These are phyloP conservation scores for Nomada ferruginata DNA, from an alignment of 2,888 invertebrate genomes.

Conservation along the genomic window DNA sequence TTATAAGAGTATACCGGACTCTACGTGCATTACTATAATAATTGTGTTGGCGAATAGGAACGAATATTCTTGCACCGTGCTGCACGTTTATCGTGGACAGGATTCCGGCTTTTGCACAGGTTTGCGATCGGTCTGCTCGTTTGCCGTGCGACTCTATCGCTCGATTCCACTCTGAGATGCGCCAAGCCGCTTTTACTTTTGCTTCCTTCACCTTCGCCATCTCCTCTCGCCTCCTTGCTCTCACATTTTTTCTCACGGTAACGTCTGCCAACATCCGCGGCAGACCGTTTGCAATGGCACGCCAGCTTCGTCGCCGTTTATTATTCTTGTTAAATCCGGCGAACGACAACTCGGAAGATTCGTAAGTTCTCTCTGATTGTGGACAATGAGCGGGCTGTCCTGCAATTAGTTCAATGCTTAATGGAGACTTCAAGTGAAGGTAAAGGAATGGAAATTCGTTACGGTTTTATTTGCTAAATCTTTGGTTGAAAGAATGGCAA, in stretches of 20 bases:
- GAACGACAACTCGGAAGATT: background rate
- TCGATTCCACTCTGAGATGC: slow-evolving; percentile 39
- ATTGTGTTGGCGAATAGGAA: background rate
- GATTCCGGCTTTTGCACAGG: slow-evolving; percentile 43
- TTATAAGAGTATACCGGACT: background rate
- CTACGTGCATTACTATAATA: background rate
- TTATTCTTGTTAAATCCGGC: slow-evolving; percentile 3
- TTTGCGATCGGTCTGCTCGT: slow-evolving; percentile 43
- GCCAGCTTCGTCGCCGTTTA: background rate
- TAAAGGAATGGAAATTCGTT: too few species aligned
- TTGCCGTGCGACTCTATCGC: slow-evolving; percentile 25
- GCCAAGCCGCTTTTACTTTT: slow-evolving; percentile 51
- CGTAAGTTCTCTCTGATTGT: background rate
- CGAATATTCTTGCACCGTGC: slow-evolving; percentile 8
- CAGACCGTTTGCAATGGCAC: background rate
- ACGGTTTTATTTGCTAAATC: too few species aligned
- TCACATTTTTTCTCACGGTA: slow-evolving; percentile 42
- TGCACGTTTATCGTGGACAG: slow-evolving; percentile 20
- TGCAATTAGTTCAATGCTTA: too few species aligned
- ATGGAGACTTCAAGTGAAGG: too few species aligned
- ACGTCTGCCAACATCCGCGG: slow-evolving; percentile 3
- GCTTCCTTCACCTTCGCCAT: slow-evolving; percentile 49
- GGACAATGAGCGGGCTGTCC: too few species aligned
- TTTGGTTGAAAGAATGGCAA: too few species aligned
- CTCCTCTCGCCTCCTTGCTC: slow-evolving; percentile 8